phyloP scores from a whole-genome alignment of 2,797 vertebrate species.

The Eidolon dupreanum region DNA sequence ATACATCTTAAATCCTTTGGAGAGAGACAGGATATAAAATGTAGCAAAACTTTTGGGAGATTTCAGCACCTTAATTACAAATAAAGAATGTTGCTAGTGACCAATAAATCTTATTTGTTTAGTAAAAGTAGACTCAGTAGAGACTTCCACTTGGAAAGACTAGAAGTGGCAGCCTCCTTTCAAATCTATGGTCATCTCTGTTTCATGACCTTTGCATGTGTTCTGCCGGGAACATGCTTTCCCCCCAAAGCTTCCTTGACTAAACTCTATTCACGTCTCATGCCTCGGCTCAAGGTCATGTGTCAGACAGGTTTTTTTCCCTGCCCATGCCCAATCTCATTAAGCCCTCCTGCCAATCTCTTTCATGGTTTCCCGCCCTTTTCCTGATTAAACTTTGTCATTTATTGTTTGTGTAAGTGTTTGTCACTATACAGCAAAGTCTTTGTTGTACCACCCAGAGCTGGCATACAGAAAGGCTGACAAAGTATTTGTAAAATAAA shows the following conservation, averaged over 20 bases:
- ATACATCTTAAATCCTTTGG: not conserved
- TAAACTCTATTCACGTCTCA: not conserved
- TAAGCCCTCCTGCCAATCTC: not conserved
- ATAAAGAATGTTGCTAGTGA: not conserved
- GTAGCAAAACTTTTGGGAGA: not conserved
- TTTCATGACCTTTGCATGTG: not conserved
- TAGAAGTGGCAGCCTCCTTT: not conserved
- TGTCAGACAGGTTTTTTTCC: not conserved
- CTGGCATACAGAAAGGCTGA: not conserved
- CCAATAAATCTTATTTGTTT: not conserved
- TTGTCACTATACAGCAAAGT: not conserved
- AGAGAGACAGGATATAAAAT: not conserved
- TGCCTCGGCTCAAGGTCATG: not conserved
- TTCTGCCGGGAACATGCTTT: not conserved
- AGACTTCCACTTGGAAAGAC: not conserved
- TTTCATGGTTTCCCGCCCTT: not conserved
- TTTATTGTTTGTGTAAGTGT: not conserved
- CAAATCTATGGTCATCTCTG: no score
- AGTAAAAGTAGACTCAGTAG: not conserved
- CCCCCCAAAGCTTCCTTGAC: not conserved
- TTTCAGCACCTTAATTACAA: not conserved
- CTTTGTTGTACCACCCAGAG: not conserved
- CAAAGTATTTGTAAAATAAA: not conserved
- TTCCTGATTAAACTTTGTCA: not conserved
- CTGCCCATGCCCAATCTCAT: not conserved